These are phyloP conservation scores for Plagodis dolabraria DNA, from an alignment of 2,888 invertebrate species.

Conservation along the genomic window DNA sequence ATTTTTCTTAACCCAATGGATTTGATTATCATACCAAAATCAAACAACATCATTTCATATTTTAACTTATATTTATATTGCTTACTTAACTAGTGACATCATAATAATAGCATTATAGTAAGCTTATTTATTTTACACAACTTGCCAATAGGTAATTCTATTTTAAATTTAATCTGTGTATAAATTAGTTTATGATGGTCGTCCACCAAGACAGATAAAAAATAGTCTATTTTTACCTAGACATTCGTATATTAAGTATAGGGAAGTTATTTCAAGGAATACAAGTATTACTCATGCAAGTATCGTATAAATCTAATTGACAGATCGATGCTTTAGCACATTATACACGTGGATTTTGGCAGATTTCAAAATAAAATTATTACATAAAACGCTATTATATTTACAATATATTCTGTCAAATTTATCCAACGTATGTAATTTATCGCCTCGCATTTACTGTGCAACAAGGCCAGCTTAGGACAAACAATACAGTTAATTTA, in stretches of 20 bases:
- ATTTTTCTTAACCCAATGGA: slow-evolving; percentile 5
- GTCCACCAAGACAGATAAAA: slow-evolving; percentile 83
- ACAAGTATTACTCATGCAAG: slow-evolving; percentile 66
- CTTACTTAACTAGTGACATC: slow-evolving; percentile 85
- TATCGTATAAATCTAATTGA: slow-evolving; percentile 79
- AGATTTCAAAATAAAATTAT: slow-evolving; percentile 77
- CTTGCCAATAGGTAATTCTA: slow-evolving; percentile 82
- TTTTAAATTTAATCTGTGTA: slow-evolving; percentile 79
- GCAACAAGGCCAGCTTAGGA: slow-evolving; percentile 41
- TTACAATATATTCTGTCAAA: slow-evolving; percentile 80
- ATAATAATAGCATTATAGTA: slow-evolving; percentile 83
- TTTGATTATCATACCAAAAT: slow-evolving; percentile 44
- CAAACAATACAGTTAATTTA: not conserved
- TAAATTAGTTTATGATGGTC: slow-evolving; percentile 84
- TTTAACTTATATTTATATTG: slow-evolving; percentile 83
- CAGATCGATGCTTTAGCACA: slow-evolving; percentile 75
- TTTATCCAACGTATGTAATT: slow-evolving; percentile 72
- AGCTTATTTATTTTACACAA: slow-evolving; percentile 85
- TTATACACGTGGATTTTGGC: slow-evolving; percentile 79
- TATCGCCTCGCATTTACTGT: slow-evolving; percentile 71
- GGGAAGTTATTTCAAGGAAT: slow-evolving; percentile 79
- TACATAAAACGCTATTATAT: slow-evolving; percentile 77
- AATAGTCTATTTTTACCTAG: slow-evolving; percentile 81
- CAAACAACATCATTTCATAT: slow-evolving; percentile 66
- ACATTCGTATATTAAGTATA: slow-evolving; percentile 66